Base-by-base conservation (phyloP, 1,140 invertebrate genomes). In the Arctopsyche grandis region DNA sequence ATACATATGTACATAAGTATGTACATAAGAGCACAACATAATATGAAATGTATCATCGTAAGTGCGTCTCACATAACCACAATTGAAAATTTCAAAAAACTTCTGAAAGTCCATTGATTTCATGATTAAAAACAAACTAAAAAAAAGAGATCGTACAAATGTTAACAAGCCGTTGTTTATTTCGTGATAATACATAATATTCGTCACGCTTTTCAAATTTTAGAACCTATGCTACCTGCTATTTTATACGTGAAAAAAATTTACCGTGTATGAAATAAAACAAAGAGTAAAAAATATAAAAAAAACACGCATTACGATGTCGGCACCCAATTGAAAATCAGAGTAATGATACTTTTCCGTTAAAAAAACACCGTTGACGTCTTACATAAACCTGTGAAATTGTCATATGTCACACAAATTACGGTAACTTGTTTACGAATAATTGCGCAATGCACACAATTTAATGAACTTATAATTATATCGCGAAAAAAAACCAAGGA, bases 271-370 rank as follows among this genome's bases (percentile, higher is more conserved):
- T 22, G 58, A 16, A 3, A 24, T 38, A 38, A 38, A 38, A 38
- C 29, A 38, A 38, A 38, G 29, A 4, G 26, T 3, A 26, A 29
- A 29, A 66, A 66, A 52, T 5, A 52, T 16, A 4, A 3, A 16
- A 12, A 1, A 52, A 66, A 22, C 63, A 66, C 63, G 63, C 63
- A 29, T 66, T 29, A 29, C 63, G 48, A 1, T 52, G 48, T 52
- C 10, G 16, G 48, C 16, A 12, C 4, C 16, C 10, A 66, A 66
- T 26, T 26, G 24, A 66, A 66, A 66, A 66, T 66, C 21, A 66
- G 14, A 66, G 63, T 66, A 66, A 66, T 66, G 63, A 66, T 26
- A 66, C 63, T 66, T 19, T 66, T 66, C 63, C 63, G 63, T 66
- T 26, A 24, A 66, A 66, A n/a, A 66, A 29, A 60, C 12, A 52